Base-by-base conservation (phyloP, 2,888 invertebrate genomes). In the Tipula vernalis region DNA sequence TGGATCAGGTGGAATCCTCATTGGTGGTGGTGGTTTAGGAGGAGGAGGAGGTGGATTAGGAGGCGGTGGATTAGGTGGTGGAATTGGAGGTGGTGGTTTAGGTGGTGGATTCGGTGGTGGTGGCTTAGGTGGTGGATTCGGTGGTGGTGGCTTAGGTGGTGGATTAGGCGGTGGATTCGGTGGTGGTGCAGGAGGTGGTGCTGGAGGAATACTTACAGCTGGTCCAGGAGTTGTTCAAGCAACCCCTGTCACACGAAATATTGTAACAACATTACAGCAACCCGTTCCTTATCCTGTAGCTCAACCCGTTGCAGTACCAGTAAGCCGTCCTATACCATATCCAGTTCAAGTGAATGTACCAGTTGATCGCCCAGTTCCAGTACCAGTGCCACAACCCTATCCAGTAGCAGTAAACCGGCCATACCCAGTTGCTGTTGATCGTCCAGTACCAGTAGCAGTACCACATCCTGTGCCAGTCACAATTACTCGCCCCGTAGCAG, bases 281-380 rank as follows among this genome's bases (percentile, higher is more conserved):
- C 86, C 51, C n/a, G 57, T 86, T 5, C 86, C 86, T 57, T 15
- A 42, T 51, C 86, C 86, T 15, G 51, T 57, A 36, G 57, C 86
- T 36, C 51, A 57, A 57, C 51, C 51, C 15, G 39, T 86, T 6
- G 39, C 86, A 0, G 86, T 86, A 36, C 51, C 86, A 12, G 86
- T 86, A 8, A 86, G n/a, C 12, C 86, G 86, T 12, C 42, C 86
- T 13, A 42, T 86, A 13, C 44, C 42, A 47, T 42, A 44, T 13
- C 86, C 86, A 36, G 86, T 86, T 4, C 86, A 44, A 28, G 86
- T 86, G 5, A 8, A 86, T 86, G 86, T 86, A 28, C 86, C 87
- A 36, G 86, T 87, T 18, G 87, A 86, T 86, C 87, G 87, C 42
- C 87, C 86, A 57, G 86, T 86, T 13, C 85, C 47, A 39, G 86